phyloP scores from a whole-genome alignment of 2,888 invertebrate genomes.

The Eristalis arbustorum region DNA sequence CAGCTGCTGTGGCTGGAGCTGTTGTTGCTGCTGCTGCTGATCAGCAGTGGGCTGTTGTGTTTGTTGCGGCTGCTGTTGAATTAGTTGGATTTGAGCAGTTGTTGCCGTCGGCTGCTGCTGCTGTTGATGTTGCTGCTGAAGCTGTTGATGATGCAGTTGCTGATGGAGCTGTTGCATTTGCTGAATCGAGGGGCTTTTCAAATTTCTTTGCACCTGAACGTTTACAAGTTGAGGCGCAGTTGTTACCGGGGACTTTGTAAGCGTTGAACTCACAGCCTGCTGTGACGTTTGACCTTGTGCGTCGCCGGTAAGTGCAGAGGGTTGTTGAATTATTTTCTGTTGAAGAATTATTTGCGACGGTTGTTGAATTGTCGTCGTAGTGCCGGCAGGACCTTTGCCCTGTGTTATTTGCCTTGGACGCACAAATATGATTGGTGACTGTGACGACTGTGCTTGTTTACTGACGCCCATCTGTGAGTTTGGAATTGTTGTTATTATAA shows the following conservation, averaged over 20 bases:
- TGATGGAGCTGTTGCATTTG: conserved; percentile 65
- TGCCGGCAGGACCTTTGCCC: conserved; percentile 34
- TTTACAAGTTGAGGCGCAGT: conserved; percentile 56
- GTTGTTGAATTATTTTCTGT: conserved; percentile 64
- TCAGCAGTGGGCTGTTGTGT: conserved; percentile 28
- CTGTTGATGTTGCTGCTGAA: conserved; percentile 35
- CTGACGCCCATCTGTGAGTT: conserved; percentile 45
- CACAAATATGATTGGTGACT: conserved; percentile 61
- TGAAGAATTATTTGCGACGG: conserved; percentile 63
- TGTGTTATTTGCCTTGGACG: conserved; percentile 56
- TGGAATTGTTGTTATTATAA: conserved; percentile 62
- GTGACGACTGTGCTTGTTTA: conserved; percentile 47
- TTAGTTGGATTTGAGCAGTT: conserved; percentile 72
- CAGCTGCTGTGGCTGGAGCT: conserved; percentile 72
- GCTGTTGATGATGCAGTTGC: conserved; percentile 53
- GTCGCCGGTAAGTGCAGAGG: conserved; percentile 27
- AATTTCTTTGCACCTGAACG: conserved; percentile 69
- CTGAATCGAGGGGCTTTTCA: conserved; percentile 72
- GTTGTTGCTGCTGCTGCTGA: conserved; percentile 73
- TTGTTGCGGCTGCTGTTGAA: conserved; percentile 73
- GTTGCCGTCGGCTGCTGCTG: neutral
- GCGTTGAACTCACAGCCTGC: conserved; percentile 37
- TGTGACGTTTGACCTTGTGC: conserved; percentile 34
- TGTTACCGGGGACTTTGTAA: conserved; percentile 50
- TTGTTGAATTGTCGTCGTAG: conserved; percentile 37